Evolutionary conservation across 2,888 invertebrate genomes (phyloP), one percentile per base, ranked within the genome.

Genomic region (Brachypalpus laphriformis): DNA sequence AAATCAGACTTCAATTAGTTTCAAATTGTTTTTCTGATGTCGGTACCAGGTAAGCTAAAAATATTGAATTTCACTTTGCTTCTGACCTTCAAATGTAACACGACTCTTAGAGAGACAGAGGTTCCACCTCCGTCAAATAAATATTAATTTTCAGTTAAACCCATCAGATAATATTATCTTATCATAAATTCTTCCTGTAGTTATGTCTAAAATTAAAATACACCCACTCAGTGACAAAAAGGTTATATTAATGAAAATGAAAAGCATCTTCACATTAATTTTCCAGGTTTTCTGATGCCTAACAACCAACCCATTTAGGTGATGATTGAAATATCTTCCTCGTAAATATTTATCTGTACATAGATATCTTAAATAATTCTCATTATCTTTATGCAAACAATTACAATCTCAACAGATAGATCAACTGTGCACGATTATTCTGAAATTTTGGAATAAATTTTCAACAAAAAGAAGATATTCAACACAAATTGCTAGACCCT

Each of bases 351-450:
- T 61, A 42, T 25, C 42, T 28, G 42, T 61, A n/a, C 59, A 25
- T 22, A n/a, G 4, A 42, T 28, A 16, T 14, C 42, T 28, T 9
- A 11, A 25, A 63, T 18, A 63, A 31, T 31, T 63, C 31, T 8
- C 31, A 47, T 63, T 63, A 63, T 63, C 63, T 34, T 1, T 20
- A 6, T 28, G 25, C 51, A 66, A 51, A 65, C 65, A 65, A 49
- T 34, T 14, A 49, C 5, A 16, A 34, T 37, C 34, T 49, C 3
- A 28, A 61, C 42, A 25, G 9, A 14, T 45, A 31, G 16, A 63
- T 18, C 18, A 28, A 45, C 25, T 28, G 16, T 31, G 47, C 63
- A 49, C 49, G 65, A 65, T 22, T 37, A 34, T 22, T 37, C 20
- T 22, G 28, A 28, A 20, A 7, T 5, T 47, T 47, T 31, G 16